Evolutionary conservation across 2,797 vertebrate species (phyloP), one percentile per base, ranked within the genome.

Genomic region (Argya squamiceps): DNA sequence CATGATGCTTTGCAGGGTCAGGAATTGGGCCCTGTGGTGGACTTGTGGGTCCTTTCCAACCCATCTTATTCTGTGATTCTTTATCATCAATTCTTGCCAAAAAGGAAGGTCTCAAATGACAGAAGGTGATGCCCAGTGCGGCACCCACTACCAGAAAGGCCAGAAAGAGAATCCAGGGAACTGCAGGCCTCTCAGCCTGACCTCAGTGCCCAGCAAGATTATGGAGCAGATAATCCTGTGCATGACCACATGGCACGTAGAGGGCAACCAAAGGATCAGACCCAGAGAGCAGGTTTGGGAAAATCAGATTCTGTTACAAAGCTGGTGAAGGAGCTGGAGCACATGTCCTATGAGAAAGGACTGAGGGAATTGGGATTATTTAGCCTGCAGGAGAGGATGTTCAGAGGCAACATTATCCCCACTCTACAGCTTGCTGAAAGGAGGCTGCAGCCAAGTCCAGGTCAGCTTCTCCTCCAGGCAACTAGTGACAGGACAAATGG

Each of bases 211-310:
- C 27, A 49, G 12, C 14, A 59, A 20, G 6, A 23, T 37, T 43
- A 24, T 16, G 11, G n/a, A 70, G n/a, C 15, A 20, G 27, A 36
- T 36, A 32, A 53, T 30, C 20, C 10, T 68, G 14, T 26, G 14
- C 0, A 0, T 34, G 21, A 22, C 18, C 43, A 15, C 22, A 43
- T 0, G 0, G 43, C 1, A 0, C 27, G 32, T 13, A 27, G 5
- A 41, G 15, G 34, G 11, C 32, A 78, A 32, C 15, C 15, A 56
- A 26, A 39, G 27, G 8, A 43, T 43, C 27, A 63, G 58, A 41
- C 15, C 2, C 21, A 36, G 15, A 37, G 4, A 53, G 18, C 4
- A 8, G 22, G 11, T 56, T 64, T 50, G 39, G 32, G 43, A 64
- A 64, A 50, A 13, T 26, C 58, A 64, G 22, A 56, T 56, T 29